Evolutionary conservation across 2,888 invertebrate species (phyloP), one percentile per base, ranked within the genome.

Genomic region (Xestia c-nigrum): DNA sequence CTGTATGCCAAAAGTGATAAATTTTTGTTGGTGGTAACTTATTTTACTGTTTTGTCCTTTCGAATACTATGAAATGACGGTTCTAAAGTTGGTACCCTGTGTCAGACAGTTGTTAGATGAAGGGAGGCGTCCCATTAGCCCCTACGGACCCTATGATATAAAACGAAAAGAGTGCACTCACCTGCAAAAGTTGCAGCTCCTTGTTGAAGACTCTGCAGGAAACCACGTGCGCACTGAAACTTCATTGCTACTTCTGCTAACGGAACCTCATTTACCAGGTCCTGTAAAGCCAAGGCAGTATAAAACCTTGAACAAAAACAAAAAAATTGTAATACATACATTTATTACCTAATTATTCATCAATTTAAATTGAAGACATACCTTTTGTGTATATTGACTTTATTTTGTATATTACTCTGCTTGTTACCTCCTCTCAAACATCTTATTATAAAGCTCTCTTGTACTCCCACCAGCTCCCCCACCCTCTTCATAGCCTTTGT

Each of bases 171-270:
- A 19, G 31, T 38, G 7, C 21, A 86, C 82, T 85, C 91, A 98
- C 98, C 98, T 74, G 99, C 99, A 97, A 99, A 99, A 55, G 99
- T 99, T 55, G 99, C 98, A 2, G 99, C 98, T 76, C 98, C 98
- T 94, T 99, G 99, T 94, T 99, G 99, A 47, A 99, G 97, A 76
- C 98, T 98, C 96, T 99, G 99, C 40, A 99, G 95, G 94, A 99
- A 97, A 21, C 99, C 99, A 73, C 99, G 98, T 74, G 98, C 98
- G 90, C 99, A 98, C 87, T 97, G 98, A 92, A 98, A 99, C 93
- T 99, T 99, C 16, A 93, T 92, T n/a, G 99, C 98, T 0, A 99
- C 99, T 73, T 97, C 96, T 74, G 97, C 97, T 70, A 99, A 96
- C 6, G 99, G 98, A 50, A 98, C 97, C 97, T 99, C 99, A 92